These are phyloP conservation scores for Orthonyx spaldingii DNA, from an alignment of 2,113 vertebrate genomes.

Conservation along the genomic window DNA sequence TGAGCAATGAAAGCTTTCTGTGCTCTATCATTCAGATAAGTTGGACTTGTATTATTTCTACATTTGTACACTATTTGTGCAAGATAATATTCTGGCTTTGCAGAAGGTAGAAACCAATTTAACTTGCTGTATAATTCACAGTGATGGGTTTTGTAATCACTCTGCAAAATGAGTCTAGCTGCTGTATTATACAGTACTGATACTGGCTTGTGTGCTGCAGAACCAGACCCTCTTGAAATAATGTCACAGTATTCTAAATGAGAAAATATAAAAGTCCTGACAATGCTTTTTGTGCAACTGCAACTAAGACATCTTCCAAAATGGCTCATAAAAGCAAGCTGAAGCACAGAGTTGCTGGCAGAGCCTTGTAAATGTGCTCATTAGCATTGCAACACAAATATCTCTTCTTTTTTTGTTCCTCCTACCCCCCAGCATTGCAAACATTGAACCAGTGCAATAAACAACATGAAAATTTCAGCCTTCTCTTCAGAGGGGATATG, in stretches of 20 bases:
- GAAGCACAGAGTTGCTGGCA: not conserved
- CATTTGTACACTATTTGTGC: slow-evolving; percentile 62
- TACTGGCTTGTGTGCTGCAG: not conserved
- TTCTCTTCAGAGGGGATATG: not conserved
- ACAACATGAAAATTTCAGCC: not conserved
- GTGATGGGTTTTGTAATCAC: slow-evolving; percentile 67
- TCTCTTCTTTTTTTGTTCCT: not conserved
- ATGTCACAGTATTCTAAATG: slow-evolving; percentile 36
- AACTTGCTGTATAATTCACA: slow-evolving; percentile 51
- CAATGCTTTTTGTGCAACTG: slow-evolving; percentile 36
- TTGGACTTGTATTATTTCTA: slow-evolving; percentile 40
- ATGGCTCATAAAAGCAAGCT: slow-evolving; percentile 6
- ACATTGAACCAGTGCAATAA: not conserved
- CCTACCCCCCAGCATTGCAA: not conserved
- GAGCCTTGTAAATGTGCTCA: slow-evolving; percentile 8
- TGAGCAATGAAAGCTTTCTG: not conserved
- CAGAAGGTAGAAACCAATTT: slow-evolving; percentile 57
- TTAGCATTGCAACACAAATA: slow-evolving; percentile 2
- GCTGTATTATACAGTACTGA: slow-evolving; percentile 47
- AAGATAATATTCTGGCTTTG: slow-evolving; percentile 45
- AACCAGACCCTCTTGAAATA: slow-evolving; percentile 1
- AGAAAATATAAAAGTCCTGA: slow-evolving; percentile 49
- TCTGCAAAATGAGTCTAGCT: slow-evolving; percentile 40
- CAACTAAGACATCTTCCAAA: slow-evolving; percentile 56
- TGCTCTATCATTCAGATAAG: not conserved